A percentile compares a stretch with the other conserved stretches of the same genome.
Evolutionary conservation across 2,113 vertebrate species (phyloP).

Genomic region (Mobula birostris): DNA sequence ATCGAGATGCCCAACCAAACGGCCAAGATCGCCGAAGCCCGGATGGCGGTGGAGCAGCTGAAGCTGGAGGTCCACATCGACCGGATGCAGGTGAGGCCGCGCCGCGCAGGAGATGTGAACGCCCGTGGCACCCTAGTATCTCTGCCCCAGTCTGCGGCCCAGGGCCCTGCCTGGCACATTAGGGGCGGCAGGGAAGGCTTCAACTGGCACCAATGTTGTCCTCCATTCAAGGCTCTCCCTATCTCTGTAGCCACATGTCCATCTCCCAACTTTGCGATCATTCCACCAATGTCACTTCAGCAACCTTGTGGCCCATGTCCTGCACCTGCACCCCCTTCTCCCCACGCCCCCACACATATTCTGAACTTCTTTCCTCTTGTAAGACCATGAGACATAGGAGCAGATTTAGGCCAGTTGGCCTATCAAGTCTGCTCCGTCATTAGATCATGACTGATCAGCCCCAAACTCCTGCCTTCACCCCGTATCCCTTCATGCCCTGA

Average conservation of each 20-base stretch:
- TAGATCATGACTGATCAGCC: no score
- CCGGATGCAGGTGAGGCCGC: conserved; percentile 71
- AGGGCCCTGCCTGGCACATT: no score
- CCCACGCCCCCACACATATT: no score
- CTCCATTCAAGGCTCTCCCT: neutral
- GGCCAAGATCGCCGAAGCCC: conserved; percentile 82
- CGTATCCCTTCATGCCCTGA: no score
- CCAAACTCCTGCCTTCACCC: no score
- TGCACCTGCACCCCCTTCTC: no score
- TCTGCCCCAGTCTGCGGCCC: no score
- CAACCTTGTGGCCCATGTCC: neutral
- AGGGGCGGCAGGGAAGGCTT: neutral
- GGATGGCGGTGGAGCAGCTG: conserved; percentile 78
- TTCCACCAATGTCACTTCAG: neutral
- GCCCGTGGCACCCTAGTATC: no score
- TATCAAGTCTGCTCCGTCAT: no score
- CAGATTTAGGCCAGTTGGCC: no score
- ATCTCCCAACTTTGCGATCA: neutral
- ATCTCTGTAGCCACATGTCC: neutral
- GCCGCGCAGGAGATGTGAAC: no score
- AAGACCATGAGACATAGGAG: no score
- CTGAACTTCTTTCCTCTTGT: neutral
- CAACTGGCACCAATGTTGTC: neutral
- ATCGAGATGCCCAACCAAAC: conserved; percentile 81
- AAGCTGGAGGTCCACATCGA: conserved; percentile 85